Evolutionary conservation across 1,140 invertebrate genomes (phyloP).

Genomic region (Aricia agestis): DNA sequence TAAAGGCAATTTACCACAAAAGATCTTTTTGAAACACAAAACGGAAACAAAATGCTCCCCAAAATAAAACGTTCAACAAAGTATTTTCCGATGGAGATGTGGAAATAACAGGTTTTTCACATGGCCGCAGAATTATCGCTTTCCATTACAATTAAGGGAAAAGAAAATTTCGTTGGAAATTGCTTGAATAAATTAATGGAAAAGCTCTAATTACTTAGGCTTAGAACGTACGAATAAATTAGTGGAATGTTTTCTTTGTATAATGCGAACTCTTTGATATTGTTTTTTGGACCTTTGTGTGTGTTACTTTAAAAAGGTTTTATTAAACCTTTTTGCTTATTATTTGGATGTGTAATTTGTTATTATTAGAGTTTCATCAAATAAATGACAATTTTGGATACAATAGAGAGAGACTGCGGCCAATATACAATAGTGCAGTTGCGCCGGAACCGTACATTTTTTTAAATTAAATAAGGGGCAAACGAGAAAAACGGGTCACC

Average conservation of each 20-base stretch:
- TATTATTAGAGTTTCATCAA: too few relatives aligned
- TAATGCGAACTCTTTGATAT: neutral
- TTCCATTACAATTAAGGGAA: constrained; percentile 6
- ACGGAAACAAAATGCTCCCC: neutral
- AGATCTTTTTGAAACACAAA: too few relatives aligned
- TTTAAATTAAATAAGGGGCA: too few relatives aligned
- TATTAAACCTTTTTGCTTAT: neutral
- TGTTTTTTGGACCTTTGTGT: neutral
- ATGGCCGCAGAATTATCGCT: constrained; percentile 4
- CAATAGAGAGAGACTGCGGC: too few relatives aligned
- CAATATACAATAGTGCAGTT: too few relatives aligned
- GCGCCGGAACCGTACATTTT: too few relatives aligned
- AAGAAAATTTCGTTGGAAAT: constrained; percentile 3
- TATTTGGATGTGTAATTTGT: too few relatives aligned
- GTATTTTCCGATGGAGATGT: neutral
- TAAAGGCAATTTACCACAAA: too few relatives aligned
- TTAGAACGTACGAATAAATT: constrained; percentile 4
- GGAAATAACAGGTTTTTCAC: neutral
- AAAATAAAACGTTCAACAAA: neutral
- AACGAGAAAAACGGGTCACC: too few relatives aligned
- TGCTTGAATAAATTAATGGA: constrained; percentile 5
- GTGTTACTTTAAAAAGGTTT: neutral
- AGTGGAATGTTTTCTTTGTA: neutral
- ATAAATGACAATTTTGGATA: too few relatives aligned
- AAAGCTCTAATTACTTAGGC: constrained; percentile 14